Conservation (phyloP, 2,113 vertebrate genomes). For the Antigone vipio region DNA sequence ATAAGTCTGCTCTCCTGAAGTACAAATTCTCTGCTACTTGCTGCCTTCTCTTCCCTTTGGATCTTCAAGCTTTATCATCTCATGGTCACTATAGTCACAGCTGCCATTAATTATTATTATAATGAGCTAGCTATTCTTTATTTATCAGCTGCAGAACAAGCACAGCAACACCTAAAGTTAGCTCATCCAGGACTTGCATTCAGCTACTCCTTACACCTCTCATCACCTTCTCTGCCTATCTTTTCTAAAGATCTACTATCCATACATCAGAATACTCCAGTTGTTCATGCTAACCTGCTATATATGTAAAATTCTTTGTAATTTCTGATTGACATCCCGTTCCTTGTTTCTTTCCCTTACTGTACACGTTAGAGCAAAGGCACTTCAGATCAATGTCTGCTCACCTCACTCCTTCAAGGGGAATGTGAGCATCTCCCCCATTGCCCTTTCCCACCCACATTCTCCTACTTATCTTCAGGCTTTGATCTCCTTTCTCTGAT, state of each 20-base stretch:
- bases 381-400: not conserved
- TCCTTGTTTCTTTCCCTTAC: not conserved
- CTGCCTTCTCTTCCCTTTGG: not conserved
- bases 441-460: fast-evolving
- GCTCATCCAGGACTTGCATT: not conserved
- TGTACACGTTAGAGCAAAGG: not conserved
- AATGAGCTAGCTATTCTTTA: not conserved
- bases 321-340: not conserved
- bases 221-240: not conserved
- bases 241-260: not conserved
- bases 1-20: not conserved
- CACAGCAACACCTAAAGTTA: not conserved
- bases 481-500: not conserved
- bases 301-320: not conserved
- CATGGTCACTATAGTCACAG: not conserved
- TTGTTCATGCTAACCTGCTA: not conserved
- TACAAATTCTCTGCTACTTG: not conserved
- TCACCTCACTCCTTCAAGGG: not conserved
- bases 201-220: not conserved
- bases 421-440: not conserved
- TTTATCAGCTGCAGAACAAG: not conserved
- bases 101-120: not conserved
- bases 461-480: not conserved
- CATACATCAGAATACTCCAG: not conserved
- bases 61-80: not conserved